A percentile compares a stretch with the other conserved stretches of the same genome.
Conservation (phyloP, 2,797 vertebrate species). For the Amphiprion clarkii region DNA sequence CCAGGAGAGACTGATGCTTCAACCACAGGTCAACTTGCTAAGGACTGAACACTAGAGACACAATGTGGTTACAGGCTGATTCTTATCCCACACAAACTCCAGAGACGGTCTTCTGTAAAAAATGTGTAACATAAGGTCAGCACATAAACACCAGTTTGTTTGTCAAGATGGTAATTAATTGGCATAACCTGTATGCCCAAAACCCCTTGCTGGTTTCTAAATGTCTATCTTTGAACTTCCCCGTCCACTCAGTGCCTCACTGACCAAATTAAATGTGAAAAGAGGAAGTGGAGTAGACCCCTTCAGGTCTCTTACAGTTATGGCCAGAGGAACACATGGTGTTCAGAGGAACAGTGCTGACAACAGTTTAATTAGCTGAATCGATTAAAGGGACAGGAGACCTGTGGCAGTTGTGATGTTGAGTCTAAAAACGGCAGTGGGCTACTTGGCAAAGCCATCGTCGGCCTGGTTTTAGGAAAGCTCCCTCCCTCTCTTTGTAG, state of each 20-base stretch:
- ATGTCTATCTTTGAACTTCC: conserved; percentile 64
- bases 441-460: conserved; percentile 63
- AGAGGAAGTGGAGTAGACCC: conserved; percentile 72
- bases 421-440: conserved; percentile 80
- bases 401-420: conserved; percentile 80
- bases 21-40: conserved; percentile 86
- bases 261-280: conserved; percentile 76
- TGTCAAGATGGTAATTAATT: conserved; percentile 58
- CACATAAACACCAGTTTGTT: conserved; percentile 41
- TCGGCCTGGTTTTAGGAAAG: conserved; percentile 56
- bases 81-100: conserved; percentile 75
- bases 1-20: conserved; percentile 84
- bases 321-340: conserved; percentile 72
- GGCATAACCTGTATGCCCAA: conserved; percentile 54
- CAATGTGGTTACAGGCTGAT: conserved; percentile 70
- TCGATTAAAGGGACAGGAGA: conserved; percentile 81
- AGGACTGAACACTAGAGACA: conserved; percentile 80
- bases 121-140: conserved; percentile 4
- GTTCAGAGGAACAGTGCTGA: conserved; percentile 51
- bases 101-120: conserved; percentile 51
- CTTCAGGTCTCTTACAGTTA: conserved; percentile 57
- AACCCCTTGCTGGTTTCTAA: conserved; percentile 52
- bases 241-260: conserved; percentile 27
- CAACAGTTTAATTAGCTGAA: conserved; percentile 81
- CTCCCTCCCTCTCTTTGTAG: conserved; percentile 77